Evolutionary conservation across 2,797 vertebrate species (phyloP).

Genomic region (Fratercula arctica): DNA sequence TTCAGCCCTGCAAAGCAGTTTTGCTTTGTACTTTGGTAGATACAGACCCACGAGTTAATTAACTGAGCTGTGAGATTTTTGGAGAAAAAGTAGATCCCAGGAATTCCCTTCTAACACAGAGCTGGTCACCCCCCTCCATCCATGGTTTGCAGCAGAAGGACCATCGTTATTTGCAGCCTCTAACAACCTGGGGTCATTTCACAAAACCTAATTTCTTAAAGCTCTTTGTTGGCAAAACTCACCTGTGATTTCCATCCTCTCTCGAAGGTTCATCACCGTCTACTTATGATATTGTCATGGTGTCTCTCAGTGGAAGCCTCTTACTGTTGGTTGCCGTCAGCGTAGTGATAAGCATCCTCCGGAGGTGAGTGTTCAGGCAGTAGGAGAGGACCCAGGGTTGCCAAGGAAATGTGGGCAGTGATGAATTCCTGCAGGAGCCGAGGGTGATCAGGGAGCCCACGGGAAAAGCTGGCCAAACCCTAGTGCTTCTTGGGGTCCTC

Average conservation of each 20-base stretch:
- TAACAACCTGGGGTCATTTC: neutral
- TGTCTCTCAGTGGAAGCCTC: slow-evolving; percentile 53
- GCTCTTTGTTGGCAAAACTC: neutral
- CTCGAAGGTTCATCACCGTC: neutral
- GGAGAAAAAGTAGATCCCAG: neutral
- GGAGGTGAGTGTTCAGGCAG: slow-evolving; percentile 26
- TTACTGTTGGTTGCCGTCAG: slow-evolving; percentile 41
- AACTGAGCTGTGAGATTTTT: neutral
- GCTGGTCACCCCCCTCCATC: neutral
- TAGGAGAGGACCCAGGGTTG: neutral
- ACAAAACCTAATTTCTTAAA: neutral
- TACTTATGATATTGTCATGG: slow-evolving; percentile 62
- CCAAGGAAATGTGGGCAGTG: neutral
- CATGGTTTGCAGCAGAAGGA: neutral
- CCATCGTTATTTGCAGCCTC: neutral
- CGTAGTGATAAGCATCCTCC: neutral
- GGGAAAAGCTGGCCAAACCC: neutral
- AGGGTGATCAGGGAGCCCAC: neutral
- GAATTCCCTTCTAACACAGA: accelerated
- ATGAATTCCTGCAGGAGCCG: neutral
- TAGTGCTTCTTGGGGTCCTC: neutral
- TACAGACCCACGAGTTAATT: neutral
- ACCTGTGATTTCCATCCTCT: neutral
- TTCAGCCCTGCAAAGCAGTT: neutral
- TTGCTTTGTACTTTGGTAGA: neutral